phyloP scores from a whole-genome alignment of 2,113 vertebrate genomes.

The Megaceryle torquata region DNA sequence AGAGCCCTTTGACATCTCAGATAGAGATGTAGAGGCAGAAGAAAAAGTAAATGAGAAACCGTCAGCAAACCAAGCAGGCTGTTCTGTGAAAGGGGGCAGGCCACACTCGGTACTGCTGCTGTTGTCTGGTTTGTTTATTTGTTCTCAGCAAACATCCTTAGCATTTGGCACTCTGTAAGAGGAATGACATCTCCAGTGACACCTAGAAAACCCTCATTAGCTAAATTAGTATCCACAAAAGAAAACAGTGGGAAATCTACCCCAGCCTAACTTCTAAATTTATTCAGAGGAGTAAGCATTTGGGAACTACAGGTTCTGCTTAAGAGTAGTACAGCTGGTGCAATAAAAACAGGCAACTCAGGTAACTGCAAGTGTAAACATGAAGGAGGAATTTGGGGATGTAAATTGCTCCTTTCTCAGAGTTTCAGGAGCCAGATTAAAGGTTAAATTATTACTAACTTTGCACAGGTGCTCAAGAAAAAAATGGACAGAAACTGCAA shows the following conservation, averaged over 20 bases:
- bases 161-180: not conserved
- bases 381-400: not conserved
- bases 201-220: not conserved
- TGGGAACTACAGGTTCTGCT: not conserved
- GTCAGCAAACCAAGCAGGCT: not conserved
- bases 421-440: not conserved
- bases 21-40: not conserved
- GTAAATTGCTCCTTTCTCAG: not conserved
- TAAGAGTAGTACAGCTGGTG: not conserved
- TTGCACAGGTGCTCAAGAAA: not conserved
- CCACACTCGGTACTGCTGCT: not conserved
- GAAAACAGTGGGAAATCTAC: not conserved
- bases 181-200: not conserved
- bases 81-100: not conserved
- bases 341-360: not conserved
- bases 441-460: not conserved
- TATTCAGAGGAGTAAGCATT: not conserved
- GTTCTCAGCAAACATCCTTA: not conserved
- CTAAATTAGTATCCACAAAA: not conserved
- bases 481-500: not conserved
- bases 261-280: not conserved
- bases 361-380: not conserved
- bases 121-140: not conserved
- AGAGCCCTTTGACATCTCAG: not conserved
- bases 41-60: not conserved